Evolutionary conservation across 2,888 invertebrate species (phyloP).

Genomic region (Gnatocerus cornutus): DNA sequence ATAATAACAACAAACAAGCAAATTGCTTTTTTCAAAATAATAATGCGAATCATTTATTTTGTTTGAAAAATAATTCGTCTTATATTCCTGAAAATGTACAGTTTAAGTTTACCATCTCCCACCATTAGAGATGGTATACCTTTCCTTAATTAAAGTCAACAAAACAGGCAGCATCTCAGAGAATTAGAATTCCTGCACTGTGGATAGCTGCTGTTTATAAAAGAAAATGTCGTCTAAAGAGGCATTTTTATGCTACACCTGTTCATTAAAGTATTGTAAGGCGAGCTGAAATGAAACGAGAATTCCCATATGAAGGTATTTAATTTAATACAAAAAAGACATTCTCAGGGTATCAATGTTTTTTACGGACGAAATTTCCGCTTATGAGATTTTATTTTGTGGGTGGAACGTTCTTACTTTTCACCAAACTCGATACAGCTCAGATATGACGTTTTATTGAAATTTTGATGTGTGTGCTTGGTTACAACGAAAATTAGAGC

Average conservation of each 20-base stretch:
- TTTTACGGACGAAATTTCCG: not conserved
- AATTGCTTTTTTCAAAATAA: too few species aligned
- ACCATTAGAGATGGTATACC: not conserved
- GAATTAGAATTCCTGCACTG: constrained; percentile 6
- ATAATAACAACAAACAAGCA: too few species aligned
- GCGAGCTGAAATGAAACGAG: not conserved
- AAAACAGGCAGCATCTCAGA: constrained; percentile 12
- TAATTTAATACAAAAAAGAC: not conserved
- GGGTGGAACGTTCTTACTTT: too few species aligned
- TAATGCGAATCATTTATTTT: not conserved
- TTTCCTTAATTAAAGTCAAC: constrained; percentile 34
- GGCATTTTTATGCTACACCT: not conserved
- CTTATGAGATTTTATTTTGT: too few species aligned
- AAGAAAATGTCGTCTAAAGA: not conserved
- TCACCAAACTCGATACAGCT: not conserved
- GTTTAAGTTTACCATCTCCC: constrained; percentile 2
- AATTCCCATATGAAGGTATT: not conserved
- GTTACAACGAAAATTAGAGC: constrained; percentile 37
- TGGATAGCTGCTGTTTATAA: not conserved
- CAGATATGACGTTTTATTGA: constrained; percentile 26
- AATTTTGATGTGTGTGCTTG: constrained; percentile 27
- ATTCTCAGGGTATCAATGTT: not conserved
- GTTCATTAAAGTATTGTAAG: not conserved
- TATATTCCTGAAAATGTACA: not conserved
- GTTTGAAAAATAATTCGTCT: not conserved